These are phyloP conservation scores for Cryptocephalus moraei DNA, from an alignment of 2,888 invertebrate genomes.

Conservation along the genomic window DNA sequence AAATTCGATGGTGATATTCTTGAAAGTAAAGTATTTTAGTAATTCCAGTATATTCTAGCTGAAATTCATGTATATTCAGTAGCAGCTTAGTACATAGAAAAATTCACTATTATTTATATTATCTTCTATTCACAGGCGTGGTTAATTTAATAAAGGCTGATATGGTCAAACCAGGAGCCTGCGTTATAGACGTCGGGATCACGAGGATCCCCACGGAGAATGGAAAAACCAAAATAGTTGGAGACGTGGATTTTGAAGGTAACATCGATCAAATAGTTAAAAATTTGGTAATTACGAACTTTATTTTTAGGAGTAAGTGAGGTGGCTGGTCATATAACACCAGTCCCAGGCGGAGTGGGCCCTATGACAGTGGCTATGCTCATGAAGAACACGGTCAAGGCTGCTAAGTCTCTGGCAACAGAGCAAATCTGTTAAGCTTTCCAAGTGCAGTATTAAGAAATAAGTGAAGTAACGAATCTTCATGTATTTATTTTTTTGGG, in stretches of 20 bases:
- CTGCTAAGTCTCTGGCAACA: constrained; percentile 40
- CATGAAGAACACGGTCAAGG: constrained; percentile 78
- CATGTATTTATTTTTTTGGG: too few relatives aligned
- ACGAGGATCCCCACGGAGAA: constrained; percentile 54
- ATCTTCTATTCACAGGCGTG: constrained; percentile 44
- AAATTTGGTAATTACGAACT: neutral
- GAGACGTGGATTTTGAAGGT: constrained; percentile 85
- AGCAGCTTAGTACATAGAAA: too few relatives aligned
- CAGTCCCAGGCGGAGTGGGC: constrained; percentile 88
- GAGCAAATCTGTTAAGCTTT: neutral
- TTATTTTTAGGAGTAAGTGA: constrained; percentile 53
- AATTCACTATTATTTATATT: neutral
- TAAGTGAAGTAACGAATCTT: too few relatives aligned
- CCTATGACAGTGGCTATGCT: constrained; percentile 93
- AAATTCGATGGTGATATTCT: too few relatives aligned
- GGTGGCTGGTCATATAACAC: constrained; percentile 76
- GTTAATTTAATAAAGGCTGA: constrained; percentile 66
- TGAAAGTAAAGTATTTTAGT: too few relatives aligned
- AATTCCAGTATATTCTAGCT: too few relatives aligned
- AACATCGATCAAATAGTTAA: constrained; percentile 3
- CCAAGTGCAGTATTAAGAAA: neutral
- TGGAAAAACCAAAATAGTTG: constrained; percentile 67
- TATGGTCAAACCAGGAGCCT: constrained; percentile 83
- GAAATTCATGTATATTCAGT: too few relatives aligned
- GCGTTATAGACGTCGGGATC: constrained; percentile 83